Evolutionary conservation across 1,140 invertebrate genomes (phyloP), one percentile per base, ranked within the genome.

Genomic region (Oedothorax gibbosus): DNA sequence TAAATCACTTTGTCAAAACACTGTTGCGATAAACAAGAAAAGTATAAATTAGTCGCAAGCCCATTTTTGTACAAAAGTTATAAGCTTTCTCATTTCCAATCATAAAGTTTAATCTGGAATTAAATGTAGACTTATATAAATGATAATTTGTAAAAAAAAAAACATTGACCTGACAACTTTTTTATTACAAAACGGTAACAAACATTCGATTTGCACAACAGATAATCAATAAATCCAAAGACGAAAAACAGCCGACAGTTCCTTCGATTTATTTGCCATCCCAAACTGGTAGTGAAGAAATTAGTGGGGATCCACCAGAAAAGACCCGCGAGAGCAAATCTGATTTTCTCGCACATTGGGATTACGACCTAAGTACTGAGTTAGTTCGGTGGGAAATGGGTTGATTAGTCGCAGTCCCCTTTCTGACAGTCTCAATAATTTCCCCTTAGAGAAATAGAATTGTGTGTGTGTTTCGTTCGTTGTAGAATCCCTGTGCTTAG

Each of bases 381-480:
- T 18, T 62, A 49, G 73, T 49, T 76, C 9, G 69, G 56, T 49
- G 20, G 21, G 57, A 50, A 49, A 62, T 9, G 54, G 73, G 56
- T 76, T 77, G 75, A 77, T 77, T 77, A 65, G 75, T 77, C 53
- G 60, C 75, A 65, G 75, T 12, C 57, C n/a, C 56, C 18, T 7
- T 76, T 20, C 73, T 76, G 73, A 62, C 60, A 65, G 11, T 49
- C 75, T 65, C 75, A 65, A 65, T 77, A 77, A 77, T 77, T 77
- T 62, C 75, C 60, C 12, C 72, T 14, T 7, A 60, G 54, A 35
- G 35, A 35, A 35, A 35, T 35, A 35, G 72, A 75, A 75, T 73
- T 54, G 14, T 53, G 71, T 54, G 15, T 54, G n/a, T 53, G 50
- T 53, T 71, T 71, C 49, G 14, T 18, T 53, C 35, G 2, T 62